Percentiles rank a stretch among this genome's conserved stretches.
phyloP scores from a whole-genome alignment of 2,113 vertebrate species.

The Vulpes lagopus region DNA sequence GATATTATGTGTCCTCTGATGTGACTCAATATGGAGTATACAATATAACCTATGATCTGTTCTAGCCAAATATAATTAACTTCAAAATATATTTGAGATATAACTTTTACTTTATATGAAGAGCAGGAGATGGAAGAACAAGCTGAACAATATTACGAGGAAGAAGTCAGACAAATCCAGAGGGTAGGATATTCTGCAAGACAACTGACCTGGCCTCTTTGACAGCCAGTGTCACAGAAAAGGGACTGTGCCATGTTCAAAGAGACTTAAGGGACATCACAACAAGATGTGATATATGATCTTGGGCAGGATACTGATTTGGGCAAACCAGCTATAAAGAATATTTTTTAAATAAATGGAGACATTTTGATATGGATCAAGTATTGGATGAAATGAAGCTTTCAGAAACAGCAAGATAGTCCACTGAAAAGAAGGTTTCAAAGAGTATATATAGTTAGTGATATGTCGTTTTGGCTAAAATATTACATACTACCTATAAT shows the following conservation, averaged over 20 bases:
- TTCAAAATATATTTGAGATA: not conserved
- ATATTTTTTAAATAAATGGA: conserved; percentile 38
- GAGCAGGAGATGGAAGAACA: not conserved
- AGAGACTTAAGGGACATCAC: not conserved
- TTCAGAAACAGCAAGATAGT: not conserved
- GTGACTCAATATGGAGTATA: not conserved
- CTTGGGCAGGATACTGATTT: not conserved
- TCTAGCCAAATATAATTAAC: not conserved
- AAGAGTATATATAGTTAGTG: not conserved
- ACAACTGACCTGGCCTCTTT: not conserved
- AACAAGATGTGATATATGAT: not conserved
- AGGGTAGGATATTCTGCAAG: not conserved
- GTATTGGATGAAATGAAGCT: conserved; percentile 25
- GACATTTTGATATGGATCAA: not conserved
- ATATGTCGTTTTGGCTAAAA: conserved; percentile 33
- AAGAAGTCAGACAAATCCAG: not conserved
- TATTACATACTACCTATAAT: not conserved
- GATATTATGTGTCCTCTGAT: not conserved
- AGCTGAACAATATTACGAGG: not conserved
- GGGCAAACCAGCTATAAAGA: not conserved
- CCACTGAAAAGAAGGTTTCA: not conserved
- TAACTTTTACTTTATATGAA: conserved; percentile 19
- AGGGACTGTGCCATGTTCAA: not conserved
- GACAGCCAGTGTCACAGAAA: not conserved
- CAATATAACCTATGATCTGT: not conserved